phyloP scores from a whole-genome alignment of 2,797 vertebrate species.

The Lepus townsendii region DNA sequence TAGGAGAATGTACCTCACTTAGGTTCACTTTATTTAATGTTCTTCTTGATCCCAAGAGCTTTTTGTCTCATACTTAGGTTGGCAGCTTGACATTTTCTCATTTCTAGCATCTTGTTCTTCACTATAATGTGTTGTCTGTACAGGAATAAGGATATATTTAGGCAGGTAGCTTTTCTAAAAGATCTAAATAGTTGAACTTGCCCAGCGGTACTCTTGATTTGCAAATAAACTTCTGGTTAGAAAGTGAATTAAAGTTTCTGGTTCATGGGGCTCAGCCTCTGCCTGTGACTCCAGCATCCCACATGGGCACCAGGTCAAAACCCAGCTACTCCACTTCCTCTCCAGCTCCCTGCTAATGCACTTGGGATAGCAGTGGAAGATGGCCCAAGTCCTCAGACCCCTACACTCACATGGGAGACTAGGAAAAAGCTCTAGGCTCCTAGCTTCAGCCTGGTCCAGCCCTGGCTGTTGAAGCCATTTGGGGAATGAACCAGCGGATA shows the following conservation, averaged over 20 bases:
- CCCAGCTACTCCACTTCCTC: no score
- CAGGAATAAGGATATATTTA: neutral
- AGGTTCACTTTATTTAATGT: constrained; percentile 35
- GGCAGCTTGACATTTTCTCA: neutral
- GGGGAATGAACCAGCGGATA: no score
- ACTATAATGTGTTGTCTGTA: neutral
- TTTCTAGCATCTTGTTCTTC: constrained; percentile 4
- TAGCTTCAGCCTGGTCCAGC: no score
- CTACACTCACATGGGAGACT: no score
- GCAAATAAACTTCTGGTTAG: neutral
- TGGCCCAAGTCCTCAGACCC: no score
- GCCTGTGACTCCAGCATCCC: no score
- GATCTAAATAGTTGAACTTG: constrained; percentile 17
- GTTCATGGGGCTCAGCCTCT: no score
- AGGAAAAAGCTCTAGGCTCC: no score
- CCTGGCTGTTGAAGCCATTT: no score
- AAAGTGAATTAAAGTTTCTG: constrained; percentile 26
- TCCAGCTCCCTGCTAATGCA: no score
- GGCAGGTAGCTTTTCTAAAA: neutral
- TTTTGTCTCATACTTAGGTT: neutral
- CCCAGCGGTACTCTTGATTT: constrained; percentile 24
- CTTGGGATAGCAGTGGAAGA: no score
- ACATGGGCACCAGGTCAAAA: no score
- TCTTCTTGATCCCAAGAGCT: constrained; percentile 23
- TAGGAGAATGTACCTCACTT: neutral